These are phyloP conservation scores for Thunnus albacares DNA, from an alignment of 2,797 vertebrate genomes.

Conservation along the genomic window DNA sequence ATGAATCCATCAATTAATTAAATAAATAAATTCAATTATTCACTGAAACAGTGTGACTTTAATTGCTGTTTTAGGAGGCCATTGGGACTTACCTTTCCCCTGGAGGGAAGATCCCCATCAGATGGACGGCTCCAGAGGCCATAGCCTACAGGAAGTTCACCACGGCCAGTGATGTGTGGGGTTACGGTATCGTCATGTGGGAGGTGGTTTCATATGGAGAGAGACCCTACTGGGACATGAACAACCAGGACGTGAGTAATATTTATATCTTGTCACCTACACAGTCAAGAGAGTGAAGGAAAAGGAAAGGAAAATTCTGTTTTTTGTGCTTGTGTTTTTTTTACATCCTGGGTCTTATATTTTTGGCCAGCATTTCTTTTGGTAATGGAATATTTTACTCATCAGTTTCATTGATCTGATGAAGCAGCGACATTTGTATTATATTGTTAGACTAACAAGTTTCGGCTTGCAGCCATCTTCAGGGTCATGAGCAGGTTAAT, in stretches of 20 bases:
- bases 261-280: not conserved
- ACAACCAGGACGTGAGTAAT: constrained; percentile 96
- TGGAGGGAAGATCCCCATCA: constrained; percentile 98
- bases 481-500: not conserved
- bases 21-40: constrained; percentile 3
- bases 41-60: constrained; percentile 31
- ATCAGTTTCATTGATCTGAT: too few species aligned
- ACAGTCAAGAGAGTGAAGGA: constrained; percentile 8
- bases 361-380: too few species aligned
- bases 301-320: not conserved
- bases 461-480: not conserved
- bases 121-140: constrained; percentile 98
- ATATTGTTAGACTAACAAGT: not conserved
- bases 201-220: constrained; percentile 98
- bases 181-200: constrained; percentile 99
- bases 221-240: constrained; percentile 98
- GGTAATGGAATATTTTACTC: too few species aligned
- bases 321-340: too few species aligned
- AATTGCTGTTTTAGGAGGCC: constrained; percentile 78
- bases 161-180: constrained; percentile 97
- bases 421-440: too few species aligned
- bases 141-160: constrained; percentile 98
- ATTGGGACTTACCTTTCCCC: constrained; percentile 88
- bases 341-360: too few species aligned
- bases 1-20: not conserved